phyloP scores from a whole-genome alignment of 2,888 invertebrate genomes.

The Exocentrus adspersus region DNA sequence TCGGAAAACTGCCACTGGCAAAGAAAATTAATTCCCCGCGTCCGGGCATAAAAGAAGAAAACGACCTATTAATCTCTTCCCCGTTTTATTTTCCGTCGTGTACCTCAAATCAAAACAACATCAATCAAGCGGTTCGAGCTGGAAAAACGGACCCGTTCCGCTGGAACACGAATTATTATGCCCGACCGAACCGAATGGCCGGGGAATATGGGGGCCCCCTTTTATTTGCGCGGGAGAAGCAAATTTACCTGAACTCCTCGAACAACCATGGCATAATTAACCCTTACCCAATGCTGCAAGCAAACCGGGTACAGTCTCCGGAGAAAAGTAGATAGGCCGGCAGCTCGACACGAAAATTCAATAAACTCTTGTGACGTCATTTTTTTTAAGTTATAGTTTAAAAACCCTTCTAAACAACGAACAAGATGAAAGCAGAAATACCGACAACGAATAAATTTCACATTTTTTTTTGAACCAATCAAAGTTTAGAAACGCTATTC shows the following conservation, averaged over 20 bases:
- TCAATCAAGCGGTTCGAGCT: constrained; percentile 34
- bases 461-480: too few relatives aligned
- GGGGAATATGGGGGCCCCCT: too few relatives aligned
- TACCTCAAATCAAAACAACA: constrained; percentile 32
- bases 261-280: constrained; percentile 55
- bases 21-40: not conserved
- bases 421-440: too few relatives aligned
- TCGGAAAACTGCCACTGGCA: too few relatives aligned
- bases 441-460: too few relatives aligned
- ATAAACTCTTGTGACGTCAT: too few relatives aligned
- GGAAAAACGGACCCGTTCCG: constrained; percentile 27
- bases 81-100: constrained; percentile 17
- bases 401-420: too few relatives aligned
- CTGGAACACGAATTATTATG: constrained; percentile 33
- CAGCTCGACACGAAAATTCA: constrained; percentile 23
- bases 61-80: constrained; percentile 5
- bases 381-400: too few relatives aligned
- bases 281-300: constrained; percentile 55
- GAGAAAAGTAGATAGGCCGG: constrained; percentile 45
- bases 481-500: too few relatives aligned
- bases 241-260: constrained; percentile 50
- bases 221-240: constrained; percentile 44
- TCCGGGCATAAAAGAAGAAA: constrained; percentile 9
- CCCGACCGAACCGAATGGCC: constrained; percentile 28
- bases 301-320: constrained; percentile 52